Evolutionary conservation across 2,888 invertebrate species (phyloP).

Genomic region (Athalia rosae): DNA sequence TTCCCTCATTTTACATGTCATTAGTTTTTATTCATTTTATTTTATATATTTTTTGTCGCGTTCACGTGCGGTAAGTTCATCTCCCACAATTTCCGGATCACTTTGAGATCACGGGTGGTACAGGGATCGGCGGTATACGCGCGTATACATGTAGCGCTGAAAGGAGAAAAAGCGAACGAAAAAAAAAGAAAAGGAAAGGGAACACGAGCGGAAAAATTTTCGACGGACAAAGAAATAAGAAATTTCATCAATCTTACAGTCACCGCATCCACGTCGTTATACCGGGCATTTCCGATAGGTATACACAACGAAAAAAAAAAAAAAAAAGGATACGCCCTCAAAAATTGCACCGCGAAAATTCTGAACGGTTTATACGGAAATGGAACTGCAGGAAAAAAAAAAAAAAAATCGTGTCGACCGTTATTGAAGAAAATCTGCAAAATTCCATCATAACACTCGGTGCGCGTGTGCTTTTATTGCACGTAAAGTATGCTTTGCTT

Average conservation of each 20-base stretch:
- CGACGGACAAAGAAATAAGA: slow-evolving; percentile 26
- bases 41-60: background rate
- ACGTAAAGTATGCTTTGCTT: too few species aligned
- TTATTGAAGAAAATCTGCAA: too few species aligned
- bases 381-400: background rate
- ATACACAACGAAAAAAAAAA: background rate
- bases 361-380: slow-evolving; percentile 3
- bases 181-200: background rate
- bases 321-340: background rate
- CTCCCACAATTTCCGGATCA: slow-evolving; percentile 39
- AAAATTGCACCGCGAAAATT: slow-evolving; percentile 13
- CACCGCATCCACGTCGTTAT: slow-evolving; percentile 18
- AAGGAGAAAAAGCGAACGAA: background rate
- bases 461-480: too few species aligned
- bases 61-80: slow-evolving; percentile 8
- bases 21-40: background rate
- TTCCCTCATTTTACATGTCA: background rate
- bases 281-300: background rate
- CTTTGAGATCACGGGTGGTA: slow-evolving; percentile 21
- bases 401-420: too few species aligned
- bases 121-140: background rate
- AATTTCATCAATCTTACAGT: slow-evolving; percentile 35
- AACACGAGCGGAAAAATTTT: background rate
- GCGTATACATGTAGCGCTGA: too few species aligned
- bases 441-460: too few species aligned